Conservation (phyloP, 2,888 invertebrate species). For the Arctia plantaginis region DNA sequence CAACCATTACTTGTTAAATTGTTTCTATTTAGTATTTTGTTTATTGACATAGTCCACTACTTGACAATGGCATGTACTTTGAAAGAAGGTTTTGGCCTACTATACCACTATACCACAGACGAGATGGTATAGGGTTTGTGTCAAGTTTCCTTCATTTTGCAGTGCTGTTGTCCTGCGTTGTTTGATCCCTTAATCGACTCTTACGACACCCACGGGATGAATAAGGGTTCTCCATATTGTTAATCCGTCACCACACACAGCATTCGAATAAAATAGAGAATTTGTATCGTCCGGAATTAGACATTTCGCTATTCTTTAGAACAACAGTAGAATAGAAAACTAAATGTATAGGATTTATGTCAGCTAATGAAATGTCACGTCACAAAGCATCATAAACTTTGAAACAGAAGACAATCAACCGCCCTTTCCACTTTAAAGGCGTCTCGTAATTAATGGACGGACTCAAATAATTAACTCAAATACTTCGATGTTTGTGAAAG, state of each 20-base stretch:
- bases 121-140: too few relatives aligned
- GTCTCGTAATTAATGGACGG: background rate
- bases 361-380: background rate
- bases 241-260: background rate
- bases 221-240: too few relatives aligned
- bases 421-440: background rate
- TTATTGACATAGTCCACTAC: background rate
- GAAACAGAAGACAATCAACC: background rate
- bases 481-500: background rate
- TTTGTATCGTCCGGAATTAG: background rate
- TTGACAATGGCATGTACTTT: too few relatives aligned
- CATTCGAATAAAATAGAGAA: background rate
- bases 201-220: too few relatives aligned
- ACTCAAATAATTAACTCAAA: background rate
- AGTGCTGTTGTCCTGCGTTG: too few relatives aligned
- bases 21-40: background rate
- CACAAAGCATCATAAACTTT: background rate
- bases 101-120: too few relatives aligned
- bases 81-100: too few relatives aligned
- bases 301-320: background rate
- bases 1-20: background rate
- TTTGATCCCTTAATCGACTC: too few relatives aligned
- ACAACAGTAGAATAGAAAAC: background rate
- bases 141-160: too few relatives aligned
- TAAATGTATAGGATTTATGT: background rate